A percentile compares a stretch with the other conserved stretches of the same genome.
Evolutionary conservation across 2,797 vertebrate species (phyloP).

Genomic region (Halcyon chelicuti): DNA sequence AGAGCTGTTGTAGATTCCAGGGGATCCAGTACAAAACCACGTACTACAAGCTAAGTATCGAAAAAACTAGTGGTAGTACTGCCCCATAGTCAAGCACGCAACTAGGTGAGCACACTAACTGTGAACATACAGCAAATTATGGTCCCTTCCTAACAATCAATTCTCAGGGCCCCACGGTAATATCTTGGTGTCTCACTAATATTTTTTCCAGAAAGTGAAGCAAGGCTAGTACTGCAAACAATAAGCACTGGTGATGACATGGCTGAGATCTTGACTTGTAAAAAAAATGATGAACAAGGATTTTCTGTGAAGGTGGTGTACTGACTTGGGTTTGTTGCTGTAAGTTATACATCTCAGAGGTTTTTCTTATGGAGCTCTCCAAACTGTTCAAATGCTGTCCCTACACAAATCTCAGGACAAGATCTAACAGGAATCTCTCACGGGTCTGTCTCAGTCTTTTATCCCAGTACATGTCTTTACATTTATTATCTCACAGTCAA

Average conservation of each 20-base stretch:
- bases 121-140: background rate
- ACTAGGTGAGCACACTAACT: background rate
- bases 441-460: background rate
- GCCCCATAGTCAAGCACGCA: background rate
- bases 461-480: background rate
- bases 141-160: background rate
- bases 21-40: background rate
- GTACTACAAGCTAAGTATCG: background rate
- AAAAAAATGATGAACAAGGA: background rate
- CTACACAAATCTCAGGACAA: background rate
- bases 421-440: background rate
- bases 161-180: rapidly evolving
- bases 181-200: background rate
- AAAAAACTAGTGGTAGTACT: background rate
- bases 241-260: background rate
- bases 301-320: background rate
- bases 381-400: background rate
- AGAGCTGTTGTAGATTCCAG: rapidly evolving
- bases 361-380: background rate
- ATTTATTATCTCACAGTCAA: background rate
- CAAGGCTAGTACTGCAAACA: background rate
- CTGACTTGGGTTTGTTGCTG: background rate
- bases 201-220: background rate
- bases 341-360: background rate
- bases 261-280: background rate